Evolutionary conservation across 2,888 invertebrate species (phyloP).

Genomic region (Acheta domesticus): DNA sequence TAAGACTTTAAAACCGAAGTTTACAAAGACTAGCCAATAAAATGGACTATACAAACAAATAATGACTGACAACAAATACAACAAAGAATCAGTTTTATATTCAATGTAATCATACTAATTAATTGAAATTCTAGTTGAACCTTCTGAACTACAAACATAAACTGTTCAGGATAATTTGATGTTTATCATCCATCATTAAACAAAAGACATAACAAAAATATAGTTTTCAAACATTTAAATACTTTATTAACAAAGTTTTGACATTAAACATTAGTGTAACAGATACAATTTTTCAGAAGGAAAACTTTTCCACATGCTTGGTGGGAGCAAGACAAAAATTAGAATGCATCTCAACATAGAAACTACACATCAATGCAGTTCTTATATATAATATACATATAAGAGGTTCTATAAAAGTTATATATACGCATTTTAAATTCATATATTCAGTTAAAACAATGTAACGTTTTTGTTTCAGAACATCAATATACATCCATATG

Average conservation of each 20-base stretch:
- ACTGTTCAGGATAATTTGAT: no score
- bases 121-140: no score
- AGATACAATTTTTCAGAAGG: background rate
- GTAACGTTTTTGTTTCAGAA: background rate
- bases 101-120: no score
- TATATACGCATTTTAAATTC: slow-evolving; percentile 8
- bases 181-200: no score
- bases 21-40: no score
- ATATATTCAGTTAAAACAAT: slow-evolving; percentile 4
- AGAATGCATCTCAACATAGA: background rate
- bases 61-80: no score
- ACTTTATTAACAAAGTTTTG: slow-evolving; percentile 10
- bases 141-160: no score
- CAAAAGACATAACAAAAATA: no score
- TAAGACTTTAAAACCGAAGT: no score
- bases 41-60: no score
- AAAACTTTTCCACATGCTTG: slow-evolving; percentile 1
- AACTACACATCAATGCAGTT: slow-evolving; percentile 7
- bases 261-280: slow-evolving; percentile 18
- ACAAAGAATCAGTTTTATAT: no score
- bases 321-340: background rate
- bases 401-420: slow-evolving; percentile 10
- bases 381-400: slow-evolving; percentile 9
- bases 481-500: slow-evolving; percentile 11
- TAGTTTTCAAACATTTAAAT: slow-evolving; percentile 10